Percentiles rank a stretch among this genome's conserved stretches.
phyloP scores from a whole-genome alignment of 1,140 invertebrate genomes.

The Heliconius eleuchia region DNA sequence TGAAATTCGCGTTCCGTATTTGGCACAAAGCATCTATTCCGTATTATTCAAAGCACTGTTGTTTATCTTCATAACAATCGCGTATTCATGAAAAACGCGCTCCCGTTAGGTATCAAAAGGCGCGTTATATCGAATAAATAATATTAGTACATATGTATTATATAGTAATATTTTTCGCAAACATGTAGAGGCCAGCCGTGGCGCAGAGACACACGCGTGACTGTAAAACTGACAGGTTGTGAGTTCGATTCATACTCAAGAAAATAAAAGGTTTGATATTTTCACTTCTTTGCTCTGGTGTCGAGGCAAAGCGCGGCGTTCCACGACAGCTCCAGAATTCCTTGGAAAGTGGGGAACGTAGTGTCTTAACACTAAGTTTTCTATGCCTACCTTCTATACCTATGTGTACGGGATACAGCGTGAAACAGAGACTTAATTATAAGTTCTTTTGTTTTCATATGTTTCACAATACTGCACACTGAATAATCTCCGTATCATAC shows the following conservation, averaged over 20 bases:
- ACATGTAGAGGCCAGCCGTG: no score
- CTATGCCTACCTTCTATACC: no score
- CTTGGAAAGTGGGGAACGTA: no score
- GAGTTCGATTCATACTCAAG: no score
- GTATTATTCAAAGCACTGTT: constrained; percentile 25
- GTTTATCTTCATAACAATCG: constrained; percentile 33
- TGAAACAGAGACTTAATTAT: neutral
- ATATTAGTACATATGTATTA: neutral
- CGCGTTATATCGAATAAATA: neutral
- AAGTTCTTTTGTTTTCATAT: neutral
- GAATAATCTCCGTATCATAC: neutral
- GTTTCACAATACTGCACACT: neutral
- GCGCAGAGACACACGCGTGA: no score
- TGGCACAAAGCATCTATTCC: constrained; percentile 22
- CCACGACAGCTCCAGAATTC: no score
- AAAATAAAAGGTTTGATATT: no score
- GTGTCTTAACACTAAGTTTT: no score
- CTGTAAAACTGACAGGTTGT: no score
- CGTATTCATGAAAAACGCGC: constrained; percentile 26
- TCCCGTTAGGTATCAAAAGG: neutral
- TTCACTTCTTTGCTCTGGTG: no score
- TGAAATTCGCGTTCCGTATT: constrained; percentile 21
- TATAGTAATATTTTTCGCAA: neutral
- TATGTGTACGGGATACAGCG: no score
- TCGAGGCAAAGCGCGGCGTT: no score